Percentiles rank a stretch among this genome's conserved stretches.
phyloP scores from a whole-genome alignment of 2,113 vertebrate genomes.

The Python bivittatus region DNA sequence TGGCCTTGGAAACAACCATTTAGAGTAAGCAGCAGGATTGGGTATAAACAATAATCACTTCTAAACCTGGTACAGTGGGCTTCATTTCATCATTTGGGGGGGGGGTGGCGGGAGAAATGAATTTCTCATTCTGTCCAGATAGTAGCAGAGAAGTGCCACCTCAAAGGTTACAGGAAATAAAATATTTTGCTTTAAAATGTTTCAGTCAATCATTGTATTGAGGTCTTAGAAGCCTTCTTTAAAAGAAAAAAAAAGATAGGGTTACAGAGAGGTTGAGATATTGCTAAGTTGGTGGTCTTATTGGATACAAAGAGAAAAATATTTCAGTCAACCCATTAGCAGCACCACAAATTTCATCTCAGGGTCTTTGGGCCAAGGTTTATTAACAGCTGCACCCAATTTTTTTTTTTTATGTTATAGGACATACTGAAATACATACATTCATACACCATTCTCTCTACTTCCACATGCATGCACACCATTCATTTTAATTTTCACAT shows the following conservation, averaged over 20 bases:
- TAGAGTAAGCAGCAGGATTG: background rate
- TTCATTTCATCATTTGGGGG: background rate
- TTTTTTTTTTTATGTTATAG: background rate
- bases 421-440: background rate
- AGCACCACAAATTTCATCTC: background rate
- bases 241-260: background rate
- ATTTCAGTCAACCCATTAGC: background rate
- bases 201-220: background rate
- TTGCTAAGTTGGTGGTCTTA: background rate
- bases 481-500: background rate
- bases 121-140: background rate
- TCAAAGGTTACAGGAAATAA: background rate
- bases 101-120: background rate
- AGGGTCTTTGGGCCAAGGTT: background rate
- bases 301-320: background rate
- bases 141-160: background rate
- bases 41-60: background rate
- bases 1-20: background rate
- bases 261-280: background rate
- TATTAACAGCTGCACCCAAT: background rate
- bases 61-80: background rate
- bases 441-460: background rate
- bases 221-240: background rate
- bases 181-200: background rate
- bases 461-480: background rate